Percentiles rank a stretch among this genome's conserved stretches.
Evolutionary conservation across 2,888 invertebrate genomes (phyloP).

Genomic region (Timandra comae): DNA sequence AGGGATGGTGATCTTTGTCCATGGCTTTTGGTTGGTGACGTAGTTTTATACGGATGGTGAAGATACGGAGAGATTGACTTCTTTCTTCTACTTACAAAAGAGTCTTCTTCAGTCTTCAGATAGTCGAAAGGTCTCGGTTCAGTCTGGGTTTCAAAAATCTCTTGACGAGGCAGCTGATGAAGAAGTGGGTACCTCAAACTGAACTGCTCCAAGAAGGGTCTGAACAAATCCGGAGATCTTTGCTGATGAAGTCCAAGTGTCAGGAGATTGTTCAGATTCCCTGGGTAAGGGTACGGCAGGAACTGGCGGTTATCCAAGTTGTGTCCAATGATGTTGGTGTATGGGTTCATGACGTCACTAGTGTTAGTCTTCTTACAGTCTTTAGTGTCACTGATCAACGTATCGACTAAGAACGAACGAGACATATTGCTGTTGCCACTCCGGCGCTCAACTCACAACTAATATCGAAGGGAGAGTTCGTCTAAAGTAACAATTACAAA

Average conservation of each 20-base stretch:
- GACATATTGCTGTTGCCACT: constrained; percentile 78
- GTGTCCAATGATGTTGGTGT: constrained; percentile 52
- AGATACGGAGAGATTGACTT: constrained; percentile 64
- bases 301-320: constrained; percentile 61
- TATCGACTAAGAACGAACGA: constrained; percentile 88
- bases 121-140: constrained; percentile 48
- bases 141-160: constrained; percentile 41
- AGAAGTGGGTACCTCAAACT: constrained; percentile 61
- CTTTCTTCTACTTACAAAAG: constrained; percentile 52
- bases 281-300: constrained; percentile 79
- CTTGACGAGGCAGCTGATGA: constrained; percentile 60
- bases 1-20: constrained; percentile 59
- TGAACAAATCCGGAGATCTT: constrained; percentile 62
- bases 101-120: constrained; percentile 54
- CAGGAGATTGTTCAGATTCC: constrained; percentile 80
- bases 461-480: constrained; percentile 47
- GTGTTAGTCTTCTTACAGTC: constrained; percentile 55
- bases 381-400: constrained; percentile 82
- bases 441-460: constrained; percentile 49
- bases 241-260: constrained; percentile 80
- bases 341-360: constrained; percentile 57
- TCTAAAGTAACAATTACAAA: constrained; percentile 71
- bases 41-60: constrained; percentile 60
- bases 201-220: constrained; percentile 65
- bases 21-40: constrained; percentile 60